A percentile compares a stretch with the other conserved stretches of the same genome.
Evolutionary conservation across 2,888 invertebrate species (phyloP).

Genomic region (Cephus sareptanus): DNA sequence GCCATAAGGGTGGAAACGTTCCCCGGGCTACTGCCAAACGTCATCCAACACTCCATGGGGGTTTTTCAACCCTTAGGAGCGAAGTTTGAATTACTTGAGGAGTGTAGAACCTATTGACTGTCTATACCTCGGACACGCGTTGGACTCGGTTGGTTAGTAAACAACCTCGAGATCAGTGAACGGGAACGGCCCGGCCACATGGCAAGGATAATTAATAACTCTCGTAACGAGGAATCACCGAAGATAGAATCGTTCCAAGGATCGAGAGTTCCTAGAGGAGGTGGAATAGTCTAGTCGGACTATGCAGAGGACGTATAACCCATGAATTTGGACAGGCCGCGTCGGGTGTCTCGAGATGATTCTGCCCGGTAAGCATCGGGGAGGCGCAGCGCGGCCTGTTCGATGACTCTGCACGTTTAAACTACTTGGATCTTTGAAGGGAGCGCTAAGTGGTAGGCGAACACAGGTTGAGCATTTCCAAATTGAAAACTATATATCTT

Average conservation of each 20-base stretch:
- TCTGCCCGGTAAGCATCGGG: slow-evolving; percentile 32
- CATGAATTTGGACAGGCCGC: not conserved
- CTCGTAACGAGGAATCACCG: slow-evolving; percentile 39
- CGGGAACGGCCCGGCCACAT: slow-evolving; percentile 12
- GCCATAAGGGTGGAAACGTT: not conserved
- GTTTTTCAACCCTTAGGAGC: not conserved
- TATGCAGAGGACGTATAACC: not conserved
- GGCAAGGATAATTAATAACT: slow-evolving; percentile 54
- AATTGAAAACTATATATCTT: slow-evolving; percentile 9
- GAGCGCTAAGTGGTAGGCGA: slow-evolving; percentile 42
- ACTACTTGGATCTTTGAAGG: slow-evolving; percentile 15
- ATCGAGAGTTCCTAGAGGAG: not conserved
- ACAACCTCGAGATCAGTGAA: slow-evolving; percentile 7
- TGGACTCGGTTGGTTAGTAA: not conserved
- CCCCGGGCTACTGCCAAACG: not conserved
- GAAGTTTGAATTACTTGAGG: not conserved
- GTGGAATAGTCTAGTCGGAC: not conserved
- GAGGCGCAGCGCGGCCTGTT: slow-evolving; percentile 29
- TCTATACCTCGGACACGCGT: not conserved
- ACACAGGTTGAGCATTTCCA: slow-evolving; percentile 28
- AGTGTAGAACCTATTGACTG: not conserved
- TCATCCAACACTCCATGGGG: not conserved
- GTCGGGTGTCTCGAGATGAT: slow-evolving; percentile 37
- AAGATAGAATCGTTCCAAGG: slow-evolving; percentile 38
- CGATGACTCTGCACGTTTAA: slow-evolving; percentile 43